Conservation (phyloP, 2,113 vertebrate species). For the Progne subis region DNA sequence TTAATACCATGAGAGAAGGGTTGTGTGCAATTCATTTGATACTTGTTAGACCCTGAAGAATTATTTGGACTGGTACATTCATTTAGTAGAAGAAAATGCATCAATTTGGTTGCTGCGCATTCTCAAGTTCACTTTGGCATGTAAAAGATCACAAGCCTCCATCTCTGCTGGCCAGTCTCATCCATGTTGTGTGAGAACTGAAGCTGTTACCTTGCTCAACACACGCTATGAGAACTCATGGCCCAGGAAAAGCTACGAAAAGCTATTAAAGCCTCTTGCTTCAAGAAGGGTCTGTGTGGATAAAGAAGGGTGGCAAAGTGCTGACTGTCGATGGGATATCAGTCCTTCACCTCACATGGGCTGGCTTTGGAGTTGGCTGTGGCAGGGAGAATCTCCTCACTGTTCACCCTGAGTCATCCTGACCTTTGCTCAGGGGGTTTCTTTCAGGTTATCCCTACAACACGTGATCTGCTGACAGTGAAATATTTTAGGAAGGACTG, state of each 20-base stretch:
- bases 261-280: background rate
- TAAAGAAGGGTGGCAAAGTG: background rate
- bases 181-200: background rate
- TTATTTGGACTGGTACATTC: background rate
- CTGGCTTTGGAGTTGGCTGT: background rate
- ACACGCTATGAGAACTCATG: fast-evolving
- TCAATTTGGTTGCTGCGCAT: background rate
- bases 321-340: background rate
- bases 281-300: background rate
- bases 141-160: background rate
- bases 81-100: background rate
- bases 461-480: background rate
- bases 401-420: background rate
- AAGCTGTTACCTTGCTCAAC: background rate
- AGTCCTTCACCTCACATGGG: fast-evolving
- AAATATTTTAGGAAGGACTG: background rate
- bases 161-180: background rate
- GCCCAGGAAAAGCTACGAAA: background rate
- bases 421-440: background rate
- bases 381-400: background rate
- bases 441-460: background rate
- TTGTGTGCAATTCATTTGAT: background rate
- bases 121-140: background rate
- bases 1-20: background rate
- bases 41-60: background rate